Conservation (phyloP, 2,113 vertebrate species). For the Phalacrocorax aristotelis region DNA sequence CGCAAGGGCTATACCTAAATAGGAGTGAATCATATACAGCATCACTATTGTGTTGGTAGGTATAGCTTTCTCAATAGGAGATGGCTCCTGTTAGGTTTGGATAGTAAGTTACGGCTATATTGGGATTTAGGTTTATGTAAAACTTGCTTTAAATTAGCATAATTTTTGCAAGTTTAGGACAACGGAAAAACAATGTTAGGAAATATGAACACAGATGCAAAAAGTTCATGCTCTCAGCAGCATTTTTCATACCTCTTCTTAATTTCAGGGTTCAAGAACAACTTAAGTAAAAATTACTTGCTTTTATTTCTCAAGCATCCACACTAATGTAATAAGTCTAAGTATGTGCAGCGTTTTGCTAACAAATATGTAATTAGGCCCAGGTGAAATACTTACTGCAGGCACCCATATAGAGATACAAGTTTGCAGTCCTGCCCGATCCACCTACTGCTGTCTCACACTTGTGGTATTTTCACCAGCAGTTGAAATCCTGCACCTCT, state of each 20-base stretch:
- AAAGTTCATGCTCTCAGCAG: background rate
- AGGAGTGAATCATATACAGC: background rate
- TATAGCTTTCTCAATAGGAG: background rate
- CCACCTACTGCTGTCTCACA: background rate
- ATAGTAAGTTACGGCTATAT: background rate
- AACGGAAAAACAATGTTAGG: background rate
- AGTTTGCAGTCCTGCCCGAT: background rate
- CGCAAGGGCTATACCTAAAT: background rate
- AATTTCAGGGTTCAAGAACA: background rate
- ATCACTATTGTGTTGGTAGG: background rate
- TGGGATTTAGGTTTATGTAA: background rate
- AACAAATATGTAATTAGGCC: background rate
- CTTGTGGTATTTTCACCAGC: background rate
- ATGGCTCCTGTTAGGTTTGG: background rate
- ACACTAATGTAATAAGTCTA: background rate
- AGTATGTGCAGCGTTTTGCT: background rate
- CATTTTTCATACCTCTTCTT: background rate
- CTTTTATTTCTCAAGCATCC: background rate
- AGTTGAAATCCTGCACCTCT: background rate
- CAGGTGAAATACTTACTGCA: background rate
- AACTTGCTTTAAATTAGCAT: background rate
- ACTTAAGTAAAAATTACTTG: background rate
- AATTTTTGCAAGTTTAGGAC: background rate
- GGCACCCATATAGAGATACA: background rate
- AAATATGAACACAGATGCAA: background rate